Evolutionary conservation across 92 coral and sea anemone genomes (phyloP).

Genomic region (Paragorgia papillata): DNA sequence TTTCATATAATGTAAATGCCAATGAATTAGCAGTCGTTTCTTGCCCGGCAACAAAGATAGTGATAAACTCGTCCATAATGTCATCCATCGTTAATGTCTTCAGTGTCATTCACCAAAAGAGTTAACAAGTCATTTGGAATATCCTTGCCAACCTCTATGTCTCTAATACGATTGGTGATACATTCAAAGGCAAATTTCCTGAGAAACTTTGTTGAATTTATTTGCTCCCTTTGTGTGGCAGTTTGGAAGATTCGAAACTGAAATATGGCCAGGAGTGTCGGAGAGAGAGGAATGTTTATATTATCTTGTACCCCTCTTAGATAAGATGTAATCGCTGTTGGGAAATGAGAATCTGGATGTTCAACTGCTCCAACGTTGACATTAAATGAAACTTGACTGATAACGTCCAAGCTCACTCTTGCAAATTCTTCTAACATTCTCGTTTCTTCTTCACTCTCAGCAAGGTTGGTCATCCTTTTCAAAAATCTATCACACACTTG

Average conservation of each 20-base stretch:
- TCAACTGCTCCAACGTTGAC: slow-evolving; percentile 61
- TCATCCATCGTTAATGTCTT: slow-evolving; percentile 59
- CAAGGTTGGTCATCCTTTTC: slow-evolving; percentile 48
- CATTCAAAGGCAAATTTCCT: slow-evolving; percentile 60
- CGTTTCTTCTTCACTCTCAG: slow-evolving; percentile 53
- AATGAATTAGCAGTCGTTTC: slow-evolving; percentile 74
- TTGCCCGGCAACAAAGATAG: slow-evolving; percentile 77
- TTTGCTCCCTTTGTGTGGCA: slow-evolving; percentile 25
- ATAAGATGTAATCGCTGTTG: slow-evolving; percentile 55
- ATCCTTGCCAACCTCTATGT: slow-evolving; percentile 34
- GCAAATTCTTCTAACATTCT: slow-evolving; percentile 72
- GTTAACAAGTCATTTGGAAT: slow-evolving; percentile 61
- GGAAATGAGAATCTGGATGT: slow-evolving; percentile 65
- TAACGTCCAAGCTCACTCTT: slow-evolving; percentile 74
- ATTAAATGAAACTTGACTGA: slow-evolving; percentile 89
- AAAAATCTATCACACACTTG: slow-evolving; percentile 64
- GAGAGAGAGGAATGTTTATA: slow-evolving; percentile 44
- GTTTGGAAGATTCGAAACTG: slow-evolving; percentile 53
- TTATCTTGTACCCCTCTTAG: slow-evolving; percentile 55
- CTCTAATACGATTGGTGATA: slow-evolving; percentile 29
- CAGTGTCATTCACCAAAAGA: slow-evolving; percentile 40
- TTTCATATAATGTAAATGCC: slow-evolving; percentile 70
- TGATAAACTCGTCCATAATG: slow-evolving; percentile 67
- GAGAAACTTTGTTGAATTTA: slow-evolving; percentile 52
- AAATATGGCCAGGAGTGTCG: slow-evolving; percentile 42